A percentile compares a stretch with the other conserved stretches of the same genome.
Evolutionary conservation across 2,797 vertebrate species (phyloP).

Genomic region (Malacoraja senta): DNA sequence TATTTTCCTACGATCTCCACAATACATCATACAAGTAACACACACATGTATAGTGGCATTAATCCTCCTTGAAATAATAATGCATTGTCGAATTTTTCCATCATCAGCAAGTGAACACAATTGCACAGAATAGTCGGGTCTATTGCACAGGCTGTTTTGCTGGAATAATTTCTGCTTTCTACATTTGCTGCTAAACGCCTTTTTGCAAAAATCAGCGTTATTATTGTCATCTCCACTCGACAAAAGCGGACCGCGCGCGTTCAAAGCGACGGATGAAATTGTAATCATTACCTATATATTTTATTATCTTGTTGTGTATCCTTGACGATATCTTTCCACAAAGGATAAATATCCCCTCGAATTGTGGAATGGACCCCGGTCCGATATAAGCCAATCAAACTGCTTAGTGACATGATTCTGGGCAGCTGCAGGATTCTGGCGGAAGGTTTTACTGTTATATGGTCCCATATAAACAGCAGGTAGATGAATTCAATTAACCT

Average conservation of each 20-base stretch:
- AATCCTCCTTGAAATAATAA: background rate
- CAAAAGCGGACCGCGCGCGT: background rate
- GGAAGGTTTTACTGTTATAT: conserved; percentile 96
- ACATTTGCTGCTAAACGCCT: too few species aligned
- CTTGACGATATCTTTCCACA: conserved; percentile 99
- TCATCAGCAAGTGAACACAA: background rate
- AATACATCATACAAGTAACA: background rate
- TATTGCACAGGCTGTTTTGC: too few species aligned
- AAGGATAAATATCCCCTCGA: conserved; percentile 98
- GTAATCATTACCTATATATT: conserved; percentile 88
- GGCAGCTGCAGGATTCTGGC: conserved; percentile 83
- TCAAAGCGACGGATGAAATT: background rate
- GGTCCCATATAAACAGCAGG: conserved; percentile 99
- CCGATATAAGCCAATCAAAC: conserved; percentile 99
- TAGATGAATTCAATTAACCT: conserved; percentile 99
- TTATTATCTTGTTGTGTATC: conserved; percentile 99
- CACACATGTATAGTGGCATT: background rate
- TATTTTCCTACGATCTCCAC: background rate
- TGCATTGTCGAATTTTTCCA: background rate
- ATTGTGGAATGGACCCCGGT: conserved; percentile 99
- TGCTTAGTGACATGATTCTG: conserved; percentile 99
- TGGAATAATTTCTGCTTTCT: too few species aligned
- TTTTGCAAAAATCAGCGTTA: too few species aligned
- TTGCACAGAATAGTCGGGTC: background rate
- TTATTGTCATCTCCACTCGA: background rate